Percentiles rank a stretch among this genome's conserved stretches.
phyloP scores from a whole-genome alignment of 2,888 invertebrate genomes.

The Amorpha juglandis region DNA sequence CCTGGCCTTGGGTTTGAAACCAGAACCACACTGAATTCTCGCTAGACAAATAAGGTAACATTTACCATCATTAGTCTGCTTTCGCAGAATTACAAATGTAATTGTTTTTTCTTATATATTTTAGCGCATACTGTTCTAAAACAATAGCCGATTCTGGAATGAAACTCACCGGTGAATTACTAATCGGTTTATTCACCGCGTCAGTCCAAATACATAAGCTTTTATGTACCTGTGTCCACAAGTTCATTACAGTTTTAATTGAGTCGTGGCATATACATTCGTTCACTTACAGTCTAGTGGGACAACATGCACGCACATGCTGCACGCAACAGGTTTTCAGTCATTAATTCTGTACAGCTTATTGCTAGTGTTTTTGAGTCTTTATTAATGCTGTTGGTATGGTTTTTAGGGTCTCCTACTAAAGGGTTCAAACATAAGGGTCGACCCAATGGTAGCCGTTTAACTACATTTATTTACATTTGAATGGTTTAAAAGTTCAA shows the following conservation, averaged over 20 bases:
- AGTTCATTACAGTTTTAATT: slow-evolving; percentile 18
- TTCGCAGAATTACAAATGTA: no score
- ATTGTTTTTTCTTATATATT: no score
- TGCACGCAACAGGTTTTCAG: slow-evolving; percentile 26
- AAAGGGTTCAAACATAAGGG: not conserved
- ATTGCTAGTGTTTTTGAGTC: not conserved
- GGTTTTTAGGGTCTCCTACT: no score
- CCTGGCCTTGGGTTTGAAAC: no score
- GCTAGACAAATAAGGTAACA: no score
- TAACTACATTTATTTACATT: no score
- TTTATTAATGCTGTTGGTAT: not conserved
- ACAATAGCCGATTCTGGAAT: not conserved
- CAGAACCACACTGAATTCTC: no score
- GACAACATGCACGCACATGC: slow-evolving; percentile 2
- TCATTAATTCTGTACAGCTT: slow-evolving; percentile 1
- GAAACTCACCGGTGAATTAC: not conserved
- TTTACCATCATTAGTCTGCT: no score
- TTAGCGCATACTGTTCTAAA: no score
- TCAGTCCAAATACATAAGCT: not conserved
- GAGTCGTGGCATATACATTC: slow-evolving; percentile 7
- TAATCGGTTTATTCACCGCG: not conserved
- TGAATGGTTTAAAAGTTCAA: no score
- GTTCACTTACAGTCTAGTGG: slow-evolving; percentile 16
- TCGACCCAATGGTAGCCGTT: not conserved
- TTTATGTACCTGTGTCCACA: not conserved